Evolutionary conservation across 2,797 vertebrate species (phyloP).

Genomic region (Catharus ustulatus): DNA sequence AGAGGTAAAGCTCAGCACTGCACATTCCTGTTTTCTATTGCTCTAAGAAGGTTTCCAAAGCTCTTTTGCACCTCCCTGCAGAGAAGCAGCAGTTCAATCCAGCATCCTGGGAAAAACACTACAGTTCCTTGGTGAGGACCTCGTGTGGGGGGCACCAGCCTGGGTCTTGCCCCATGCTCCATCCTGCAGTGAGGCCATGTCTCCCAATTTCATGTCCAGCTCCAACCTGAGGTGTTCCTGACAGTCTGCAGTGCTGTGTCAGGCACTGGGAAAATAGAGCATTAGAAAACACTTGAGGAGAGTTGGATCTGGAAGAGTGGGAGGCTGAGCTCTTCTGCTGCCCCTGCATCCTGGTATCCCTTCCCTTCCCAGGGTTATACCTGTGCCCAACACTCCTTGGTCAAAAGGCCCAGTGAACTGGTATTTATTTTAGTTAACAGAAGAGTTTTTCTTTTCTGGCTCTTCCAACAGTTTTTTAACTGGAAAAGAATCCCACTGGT

Average conservation of each 20-base stretch:
- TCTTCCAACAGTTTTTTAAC: not conserved
- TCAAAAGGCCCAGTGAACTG: not conserved
- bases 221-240: not conserved
- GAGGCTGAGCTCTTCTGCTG: not conserved
- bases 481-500: not conserved
- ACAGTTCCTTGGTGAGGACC: not conserved
- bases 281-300: not conserved
- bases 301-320: not conserved
- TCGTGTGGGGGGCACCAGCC: accelerated
- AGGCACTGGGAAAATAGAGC: not conserved
- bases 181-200: accelerated
- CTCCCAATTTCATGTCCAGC: accelerated
- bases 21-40: not conserved
- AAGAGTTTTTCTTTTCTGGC: not conserved
- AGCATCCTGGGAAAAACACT: not conserved
- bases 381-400: not conserved
- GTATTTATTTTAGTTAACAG: not conserved
- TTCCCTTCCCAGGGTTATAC: not conserved
- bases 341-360: accelerated
- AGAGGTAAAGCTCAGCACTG: not conserved
- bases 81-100: not conserved
- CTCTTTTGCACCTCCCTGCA: not conserved
- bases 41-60: not conserved
- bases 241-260: not conserved
- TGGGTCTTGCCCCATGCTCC: not conserved